phyloP scores from a whole-genome alignment of 37 sponge, comb jelly and placozoan species.

The Ianthella basta region DNA sequence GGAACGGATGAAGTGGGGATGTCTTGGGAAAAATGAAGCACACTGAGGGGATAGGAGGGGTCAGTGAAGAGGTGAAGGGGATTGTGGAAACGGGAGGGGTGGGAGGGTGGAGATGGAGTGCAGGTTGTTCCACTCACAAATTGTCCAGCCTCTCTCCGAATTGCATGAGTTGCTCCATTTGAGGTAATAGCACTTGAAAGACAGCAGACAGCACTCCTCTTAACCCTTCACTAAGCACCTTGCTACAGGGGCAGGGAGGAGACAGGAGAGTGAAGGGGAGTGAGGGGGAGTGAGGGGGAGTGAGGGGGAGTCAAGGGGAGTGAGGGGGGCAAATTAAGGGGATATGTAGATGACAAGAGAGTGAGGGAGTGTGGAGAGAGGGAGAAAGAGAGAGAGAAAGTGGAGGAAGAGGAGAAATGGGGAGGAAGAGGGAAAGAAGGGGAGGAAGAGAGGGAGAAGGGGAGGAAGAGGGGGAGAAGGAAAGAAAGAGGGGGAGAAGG shows the following conservation, averaged over 20 bases:
- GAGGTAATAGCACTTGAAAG: conserved; percentile 61
- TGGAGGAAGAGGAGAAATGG: no score
- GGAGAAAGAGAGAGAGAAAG: no score
- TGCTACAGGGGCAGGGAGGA: background rate
- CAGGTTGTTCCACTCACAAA: conserved; percentile 54
- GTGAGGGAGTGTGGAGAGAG: no score
- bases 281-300: no score
- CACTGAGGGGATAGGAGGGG: background rate
- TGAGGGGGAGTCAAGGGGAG: no score
- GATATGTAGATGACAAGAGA: background rate
- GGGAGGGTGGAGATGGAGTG: background rate
- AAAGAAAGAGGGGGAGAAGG: no score
- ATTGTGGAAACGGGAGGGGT: no score
- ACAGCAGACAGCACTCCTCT: conserved; percentile 59
- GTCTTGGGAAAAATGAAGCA: no score
- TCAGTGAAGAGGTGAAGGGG: background rate
- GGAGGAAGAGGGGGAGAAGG: no score
- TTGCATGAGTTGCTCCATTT: conserved; percentile 76
- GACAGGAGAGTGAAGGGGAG: no score
- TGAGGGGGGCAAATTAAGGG: no score
- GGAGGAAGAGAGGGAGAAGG: no score
- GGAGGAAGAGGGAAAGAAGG: background rate
- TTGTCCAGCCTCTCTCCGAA: conserved; percentile 81
- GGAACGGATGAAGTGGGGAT: background rate
- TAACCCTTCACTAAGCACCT: conserved; percentile 18